Conservation (phyloP, 2,113 vertebrate genomes). For the Paradoxurus hermaphroditus region DNA sequence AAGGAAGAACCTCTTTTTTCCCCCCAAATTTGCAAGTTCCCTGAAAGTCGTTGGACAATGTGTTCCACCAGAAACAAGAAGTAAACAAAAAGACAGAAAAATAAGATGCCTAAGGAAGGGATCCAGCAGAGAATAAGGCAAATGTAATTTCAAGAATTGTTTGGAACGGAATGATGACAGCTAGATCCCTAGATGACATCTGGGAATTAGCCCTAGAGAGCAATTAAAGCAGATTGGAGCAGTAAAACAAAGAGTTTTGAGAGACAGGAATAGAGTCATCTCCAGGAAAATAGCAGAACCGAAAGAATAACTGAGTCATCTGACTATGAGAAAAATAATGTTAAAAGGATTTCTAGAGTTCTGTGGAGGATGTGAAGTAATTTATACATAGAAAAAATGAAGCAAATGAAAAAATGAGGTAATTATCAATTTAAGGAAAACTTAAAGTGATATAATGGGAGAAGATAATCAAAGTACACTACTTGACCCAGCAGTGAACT, state of each 20-base stretch:
- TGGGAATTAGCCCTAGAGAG: neutral
- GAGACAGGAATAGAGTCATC: neutral
- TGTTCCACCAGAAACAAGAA: neutral
- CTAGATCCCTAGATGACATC: neutral
- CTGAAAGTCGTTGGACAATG: neutral
- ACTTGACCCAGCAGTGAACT: neutral
- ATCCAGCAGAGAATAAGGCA: neutral
- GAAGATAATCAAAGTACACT: neutral
- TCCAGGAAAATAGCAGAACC: neutral
- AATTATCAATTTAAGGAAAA: constrained; percentile 10
- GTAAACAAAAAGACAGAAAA: neutral
- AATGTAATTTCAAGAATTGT: neutral
- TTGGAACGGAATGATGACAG: neutral
- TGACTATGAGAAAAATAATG: neutral
- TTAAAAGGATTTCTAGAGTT: constrained; percentile 3
- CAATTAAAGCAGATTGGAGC: neutral
- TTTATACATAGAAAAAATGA: neutral
- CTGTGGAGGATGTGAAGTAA: neutral
- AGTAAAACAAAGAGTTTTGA: neutral
- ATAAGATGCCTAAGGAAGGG: neutral
- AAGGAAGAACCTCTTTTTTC: neutral
- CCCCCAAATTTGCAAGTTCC: neutral
- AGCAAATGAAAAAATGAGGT: neutral
- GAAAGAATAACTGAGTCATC: neutral
- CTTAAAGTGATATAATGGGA: neutral